Evolutionary conservation across 2,797 vertebrate species (phyloP).

Genomic region (Tolypeutes matacus): DNA sequence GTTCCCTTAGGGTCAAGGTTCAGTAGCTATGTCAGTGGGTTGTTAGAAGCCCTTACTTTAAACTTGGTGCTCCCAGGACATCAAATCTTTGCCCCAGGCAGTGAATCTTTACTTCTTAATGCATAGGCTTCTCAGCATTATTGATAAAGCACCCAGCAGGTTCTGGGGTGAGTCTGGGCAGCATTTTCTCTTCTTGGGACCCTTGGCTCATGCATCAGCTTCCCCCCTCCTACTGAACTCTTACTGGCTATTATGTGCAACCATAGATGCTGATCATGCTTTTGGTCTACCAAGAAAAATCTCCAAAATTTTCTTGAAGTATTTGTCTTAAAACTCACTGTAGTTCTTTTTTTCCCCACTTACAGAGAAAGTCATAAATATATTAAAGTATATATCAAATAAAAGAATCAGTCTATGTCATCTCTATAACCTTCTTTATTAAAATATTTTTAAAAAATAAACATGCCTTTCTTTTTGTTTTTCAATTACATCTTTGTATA

Average conservation of each 20-base stretch:
- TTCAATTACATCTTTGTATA: neutral
- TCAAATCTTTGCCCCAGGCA: neutral
- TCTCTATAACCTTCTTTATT: neutral
- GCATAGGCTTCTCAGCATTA: neutral
- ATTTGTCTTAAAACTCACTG: neutral
- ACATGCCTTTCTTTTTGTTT: neutral
- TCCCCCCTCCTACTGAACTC: neutral
- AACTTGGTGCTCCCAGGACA: neutral
- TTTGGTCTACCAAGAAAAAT: neutral
- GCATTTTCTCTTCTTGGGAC: neutral
- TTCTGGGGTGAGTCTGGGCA: neutral
- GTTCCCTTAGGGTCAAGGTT: slow-evolving; percentile 15
- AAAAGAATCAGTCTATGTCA: neutral
- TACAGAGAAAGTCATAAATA: neutral
- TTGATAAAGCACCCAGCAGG: neutral
- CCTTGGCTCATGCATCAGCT: neutral
- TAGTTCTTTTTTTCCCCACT: neutral
- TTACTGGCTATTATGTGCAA: neutral
- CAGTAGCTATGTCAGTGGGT: neutral
- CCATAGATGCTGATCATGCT: neutral
- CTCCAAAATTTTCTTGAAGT: neutral
- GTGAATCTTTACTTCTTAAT: neutral
- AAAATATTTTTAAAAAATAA: neutral
- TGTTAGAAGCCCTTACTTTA: neutral
- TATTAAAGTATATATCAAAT: neutral